Evolutionary conservation across 2,888 invertebrate species (phyloP).

Genomic region (Parascotia fuliginaria): DNA sequence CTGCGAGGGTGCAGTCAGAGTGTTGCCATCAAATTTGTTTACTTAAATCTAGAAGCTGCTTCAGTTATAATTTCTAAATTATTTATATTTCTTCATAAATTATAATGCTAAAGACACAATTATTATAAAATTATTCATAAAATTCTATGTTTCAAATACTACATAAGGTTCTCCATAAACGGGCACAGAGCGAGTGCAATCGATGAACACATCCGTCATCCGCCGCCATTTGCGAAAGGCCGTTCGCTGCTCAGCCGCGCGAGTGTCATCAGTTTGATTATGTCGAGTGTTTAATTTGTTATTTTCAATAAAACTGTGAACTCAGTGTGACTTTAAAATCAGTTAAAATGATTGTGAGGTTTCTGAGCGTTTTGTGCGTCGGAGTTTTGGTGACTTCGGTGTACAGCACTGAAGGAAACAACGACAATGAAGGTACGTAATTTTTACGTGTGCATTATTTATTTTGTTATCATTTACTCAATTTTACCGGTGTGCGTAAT

Average conservation of each 20-base stretch:
- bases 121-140: too few relatives aligned
- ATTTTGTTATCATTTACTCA: slow-evolving; percentile 59
- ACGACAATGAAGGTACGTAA: slow-evolving; percentile 83
- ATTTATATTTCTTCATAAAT: too few relatives aligned
- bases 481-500: slow-evolving; percentile 38
- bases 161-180: slow-evolving; percentile 60
- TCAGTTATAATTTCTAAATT: too few relatives aligned
- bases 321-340: slow-evolving; percentile 71
- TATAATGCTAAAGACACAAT: too few relatives aligned
- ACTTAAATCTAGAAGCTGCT: too few relatives aligned
- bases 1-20: too few relatives aligned
- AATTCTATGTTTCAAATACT: slow-evolving; percentile 31
- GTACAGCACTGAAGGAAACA: slow-evolving; percentile 76
- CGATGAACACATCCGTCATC: slow-evolving; percentile 85
- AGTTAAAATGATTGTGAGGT: slow-evolving; percentile 85
- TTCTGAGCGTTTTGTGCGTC: slow-evolving; percentile 79
- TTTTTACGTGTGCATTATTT: slow-evolving; percentile 60
- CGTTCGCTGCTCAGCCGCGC: slow-evolving; percentile 77
- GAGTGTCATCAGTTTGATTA: slow-evolving; percentile 78
- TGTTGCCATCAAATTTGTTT: too few relatives aligned
- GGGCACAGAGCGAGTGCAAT: slow-evolving; percentile 70
- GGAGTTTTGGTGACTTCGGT: slow-evolving; percentile 81
- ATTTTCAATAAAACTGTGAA: slow-evolving; percentile 78
- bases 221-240: slow-evolving; percentile 85
- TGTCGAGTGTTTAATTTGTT: slow-evolving; percentile 80